These are phyloP conservation scores for Sitophilus oryzae DNA, from an alignment of 1,140 invertebrate species.

Conservation along the genomic window DNA sequence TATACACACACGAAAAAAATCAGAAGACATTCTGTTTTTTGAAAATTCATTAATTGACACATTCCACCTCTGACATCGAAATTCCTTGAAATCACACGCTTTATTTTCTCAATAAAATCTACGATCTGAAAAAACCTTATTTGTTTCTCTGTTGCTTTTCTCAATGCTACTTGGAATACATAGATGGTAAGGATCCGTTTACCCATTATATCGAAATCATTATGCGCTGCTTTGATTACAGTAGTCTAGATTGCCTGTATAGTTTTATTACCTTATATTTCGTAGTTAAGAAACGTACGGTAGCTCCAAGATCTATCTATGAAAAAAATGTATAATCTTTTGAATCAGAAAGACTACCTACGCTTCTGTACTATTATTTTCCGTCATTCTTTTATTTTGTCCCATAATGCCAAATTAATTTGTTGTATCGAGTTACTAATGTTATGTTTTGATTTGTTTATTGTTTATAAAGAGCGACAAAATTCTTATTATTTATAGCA, in stretches of 20 bases:
- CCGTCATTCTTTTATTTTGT: neutral
- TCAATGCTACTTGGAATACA: slow-evolving; percentile 42
- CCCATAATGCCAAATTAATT: neutral
- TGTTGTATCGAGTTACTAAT: neutral
- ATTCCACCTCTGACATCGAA: neutral
- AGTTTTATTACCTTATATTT: slow-evolving; percentile 28
- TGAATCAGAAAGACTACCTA: neutral
- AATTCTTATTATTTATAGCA: too few relatives aligned
- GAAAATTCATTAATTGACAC: slow-evolving; percentile 2
- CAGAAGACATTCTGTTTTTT: neutral
- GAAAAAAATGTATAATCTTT: neutral
- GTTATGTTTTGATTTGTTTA: neutral
- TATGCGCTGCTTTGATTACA: slow-evolving; percentile 30
- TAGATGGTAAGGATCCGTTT: slow-evolving; percentile 46
- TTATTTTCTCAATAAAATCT: slow-evolving; percentile 27
- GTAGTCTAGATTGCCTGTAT: slow-evolving; percentile 40
- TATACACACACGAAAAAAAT: slow-evolving; percentile 2
- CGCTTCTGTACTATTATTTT: slow-evolving; percentile 2
- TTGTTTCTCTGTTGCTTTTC: slow-evolving; percentile 35
- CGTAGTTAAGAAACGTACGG: slow-evolving; percentile 10
- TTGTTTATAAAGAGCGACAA: too few relatives aligned
- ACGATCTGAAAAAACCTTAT: slow-evolving; percentile 15
- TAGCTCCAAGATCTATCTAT: too few relatives aligned
- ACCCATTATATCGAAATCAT: slow-evolving; percentile 27
- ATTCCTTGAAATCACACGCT: slow-evolving; percentile 27